These are phyloP conservation scores for Xiphophorus hellerii DNA, from an alignment of 2,113 vertebrate species.

Conservation along the genomic window DNA sequence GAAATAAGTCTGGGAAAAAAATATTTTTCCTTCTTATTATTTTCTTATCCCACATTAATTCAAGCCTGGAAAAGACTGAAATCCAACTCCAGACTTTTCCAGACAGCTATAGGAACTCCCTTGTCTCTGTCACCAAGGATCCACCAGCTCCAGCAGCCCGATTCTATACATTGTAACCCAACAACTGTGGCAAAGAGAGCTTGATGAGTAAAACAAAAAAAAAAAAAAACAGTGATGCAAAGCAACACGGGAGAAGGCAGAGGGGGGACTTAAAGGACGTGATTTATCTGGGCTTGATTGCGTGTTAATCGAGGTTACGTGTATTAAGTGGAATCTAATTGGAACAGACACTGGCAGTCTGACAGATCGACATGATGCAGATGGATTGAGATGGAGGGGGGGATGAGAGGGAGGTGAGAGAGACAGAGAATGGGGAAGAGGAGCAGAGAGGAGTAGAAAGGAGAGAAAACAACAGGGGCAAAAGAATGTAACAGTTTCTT, in stretches of 20 bases:
- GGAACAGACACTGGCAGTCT: constrained; percentile 88
- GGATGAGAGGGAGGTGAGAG: constrained; percentile 44
- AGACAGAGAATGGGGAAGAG: constrained; percentile 53
- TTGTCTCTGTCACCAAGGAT: constrained; percentile 26
- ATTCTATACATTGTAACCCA: constrained; percentile 54
- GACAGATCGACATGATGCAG: constrained; percentile 89
- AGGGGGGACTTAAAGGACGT: constrained; percentile 84
- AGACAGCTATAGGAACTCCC: background rate
- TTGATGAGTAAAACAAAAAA: constrained; percentile 70
- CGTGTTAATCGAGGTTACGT: constrained; percentile 89
- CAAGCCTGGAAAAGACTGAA: too few species aligned
- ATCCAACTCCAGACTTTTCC: too few species aligned
- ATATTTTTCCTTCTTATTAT: too few species aligned
- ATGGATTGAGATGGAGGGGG: constrained; percentile 83
- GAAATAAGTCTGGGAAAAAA: too few species aligned
- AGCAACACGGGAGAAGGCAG: constrained; percentile 76
- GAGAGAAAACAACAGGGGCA: constrained; percentile 31
- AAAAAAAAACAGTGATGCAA: constrained; percentile 79
- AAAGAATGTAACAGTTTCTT: constrained; percentile 48
- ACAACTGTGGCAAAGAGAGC: constrained; percentile 50
- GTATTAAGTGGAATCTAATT: constrained; percentile 90
- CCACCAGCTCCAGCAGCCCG: constrained; percentile 43
- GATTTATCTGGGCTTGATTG: constrained; percentile 90
- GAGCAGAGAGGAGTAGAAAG: constrained; percentile 40
- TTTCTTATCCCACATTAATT: too few species aligned